phyloP scores from a whole-genome alignment of 2,797 vertebrate genomes.

The Acanthornis magna region DNA sequence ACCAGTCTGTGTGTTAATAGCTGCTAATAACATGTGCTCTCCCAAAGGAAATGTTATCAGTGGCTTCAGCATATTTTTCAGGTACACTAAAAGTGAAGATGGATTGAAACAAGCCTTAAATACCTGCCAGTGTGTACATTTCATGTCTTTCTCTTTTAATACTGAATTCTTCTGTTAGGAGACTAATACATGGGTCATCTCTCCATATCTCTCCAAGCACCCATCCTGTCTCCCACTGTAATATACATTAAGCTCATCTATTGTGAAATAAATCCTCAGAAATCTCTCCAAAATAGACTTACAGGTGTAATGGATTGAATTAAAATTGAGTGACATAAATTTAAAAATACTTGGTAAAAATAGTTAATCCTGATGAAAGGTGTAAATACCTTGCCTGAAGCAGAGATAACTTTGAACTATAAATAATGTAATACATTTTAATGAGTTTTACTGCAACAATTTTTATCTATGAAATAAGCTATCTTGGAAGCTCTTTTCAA shows the following conservation, averaged over 20 bases:
- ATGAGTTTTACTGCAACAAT: constrained; percentile 24
- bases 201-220: not conserved
- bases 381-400: constrained; percentile 24
- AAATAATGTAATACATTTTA: constrained; percentile 45
- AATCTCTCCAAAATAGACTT: constrained; percentile 23
- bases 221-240: not conserved
- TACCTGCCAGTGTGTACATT: too few species aligned
- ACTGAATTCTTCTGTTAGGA: not conserved
- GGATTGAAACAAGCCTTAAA: too few species aligned
- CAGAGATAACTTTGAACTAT: constrained; percentile 27
- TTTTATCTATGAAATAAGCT: constrained; percentile 18
- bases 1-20: not conserved
- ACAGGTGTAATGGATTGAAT: constrained; percentile 30
- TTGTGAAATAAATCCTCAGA: constrained; percentile 27
- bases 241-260: not conserved
- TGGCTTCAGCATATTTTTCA: not conserved
- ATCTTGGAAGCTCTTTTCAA: not conserved
- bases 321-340: not conserved
- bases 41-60: not conserved
- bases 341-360: not conserved
- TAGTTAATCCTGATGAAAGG: constrained; percentile 28
- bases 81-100: too few species aligned
- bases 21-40: not conserved
- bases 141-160: not conserved
- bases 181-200: not conserved